A percentile compares a stretch with the other conserved stretches of the same genome.
phyloP scores from a whole-genome alignment of 2,113 vertebrate species.

The Xenopus laevis region DNA sequence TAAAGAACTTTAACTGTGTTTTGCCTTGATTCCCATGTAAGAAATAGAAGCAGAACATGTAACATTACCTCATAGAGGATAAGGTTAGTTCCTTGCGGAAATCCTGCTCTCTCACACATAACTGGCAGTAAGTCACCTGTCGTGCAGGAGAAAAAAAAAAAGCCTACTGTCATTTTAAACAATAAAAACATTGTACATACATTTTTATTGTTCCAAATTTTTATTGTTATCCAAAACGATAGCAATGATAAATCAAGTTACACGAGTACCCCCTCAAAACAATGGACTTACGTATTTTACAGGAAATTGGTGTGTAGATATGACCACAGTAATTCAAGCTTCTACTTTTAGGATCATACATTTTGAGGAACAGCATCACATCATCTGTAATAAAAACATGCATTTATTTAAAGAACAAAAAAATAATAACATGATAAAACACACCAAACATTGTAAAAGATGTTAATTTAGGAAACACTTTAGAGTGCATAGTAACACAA shows the following conservation, averaged over 20 bases:
- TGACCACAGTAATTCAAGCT: slow-evolving; percentile 99
- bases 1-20: too few relatives aligned
- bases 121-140: slow-evolving; percentile 95
- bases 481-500: too few relatives aligned
- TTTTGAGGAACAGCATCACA: slow-evolving; percentile 98
- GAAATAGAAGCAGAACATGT: slow-evolving; percentile 16
- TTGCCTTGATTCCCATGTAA: too few relatives aligned
- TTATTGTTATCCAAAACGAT: too few relatives aligned
- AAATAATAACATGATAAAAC: too few relatives aligned
- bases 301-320: slow-evolving; percentile 99
- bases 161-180: too few relatives aligned
- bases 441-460: too few relatives aligned
- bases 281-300: slow-evolving; percentile 94
- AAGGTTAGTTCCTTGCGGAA: slow-evolving; percentile 98
- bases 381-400: slow-evolving; percentile 73
- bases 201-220: too few relatives aligned
- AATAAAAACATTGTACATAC: too few relatives aligned
- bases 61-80: slow-evolving; percentile 96
- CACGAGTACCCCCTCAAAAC: not conserved
- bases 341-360: slow-evolving; percentile 98
- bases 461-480: too few relatives aligned
- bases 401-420: too few relatives aligned
- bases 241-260: not conserved
- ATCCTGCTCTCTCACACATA: slow-evolving; percentile 99
- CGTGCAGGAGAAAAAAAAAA: too few relatives aligned